Conservation (phyloP, 2,797 vertebrate genomes). For the Dendrocincla tyrannina region DNA sequence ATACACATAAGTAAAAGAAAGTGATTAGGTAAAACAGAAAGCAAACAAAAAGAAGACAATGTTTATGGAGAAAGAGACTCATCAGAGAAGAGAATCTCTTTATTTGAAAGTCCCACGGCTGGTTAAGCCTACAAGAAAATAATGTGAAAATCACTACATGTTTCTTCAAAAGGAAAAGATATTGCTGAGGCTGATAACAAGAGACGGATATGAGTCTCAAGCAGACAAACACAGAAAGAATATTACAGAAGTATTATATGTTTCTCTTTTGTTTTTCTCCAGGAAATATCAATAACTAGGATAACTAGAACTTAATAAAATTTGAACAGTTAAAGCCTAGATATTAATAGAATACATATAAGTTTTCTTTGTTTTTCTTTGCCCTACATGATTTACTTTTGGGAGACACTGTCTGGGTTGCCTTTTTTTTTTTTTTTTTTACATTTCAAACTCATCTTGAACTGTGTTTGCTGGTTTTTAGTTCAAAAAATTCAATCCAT, state of each 20-base stretch:
- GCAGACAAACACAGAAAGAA: not conserved
- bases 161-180: not conserved
- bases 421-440: not conserved
- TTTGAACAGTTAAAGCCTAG: not conserved
- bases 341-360: not conserved
- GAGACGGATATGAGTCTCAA: not conserved
- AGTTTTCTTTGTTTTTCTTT: not conserved
- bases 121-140: not conserved
- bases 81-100: not conserved
- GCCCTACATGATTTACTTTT: not conserved
- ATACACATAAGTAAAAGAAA: not conserved
- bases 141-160: not conserved
- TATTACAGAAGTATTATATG: not conserved
- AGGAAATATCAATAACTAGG: not conserved
- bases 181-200: not conserved
- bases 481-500: not conserved
- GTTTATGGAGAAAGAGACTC: not conserved
- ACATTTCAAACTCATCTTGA: not conserved
- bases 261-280: not conserved
- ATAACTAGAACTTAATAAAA: not conserved
- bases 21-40: not conserved
- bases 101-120: not conserved
- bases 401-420: rapidly evolving
- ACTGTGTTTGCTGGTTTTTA: not conserved
- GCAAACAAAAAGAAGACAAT: not conserved